phyloP scores from a whole-genome alignment of 2,797 vertebrate genomes.

The Limosa lapponica region DNA sequence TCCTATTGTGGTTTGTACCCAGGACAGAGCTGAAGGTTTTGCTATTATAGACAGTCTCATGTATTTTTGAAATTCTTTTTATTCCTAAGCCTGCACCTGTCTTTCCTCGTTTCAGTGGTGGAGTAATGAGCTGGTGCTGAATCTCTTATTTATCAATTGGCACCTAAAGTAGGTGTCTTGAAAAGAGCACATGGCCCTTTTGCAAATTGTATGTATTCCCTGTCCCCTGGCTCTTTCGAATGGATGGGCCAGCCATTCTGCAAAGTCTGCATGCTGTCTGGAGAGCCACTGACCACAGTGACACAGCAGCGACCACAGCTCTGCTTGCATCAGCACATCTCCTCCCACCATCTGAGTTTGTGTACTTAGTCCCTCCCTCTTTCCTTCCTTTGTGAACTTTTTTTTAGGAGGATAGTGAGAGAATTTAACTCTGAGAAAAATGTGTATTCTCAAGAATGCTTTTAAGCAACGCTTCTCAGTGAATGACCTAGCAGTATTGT shows the following conservation, averaged over 20 bases:
- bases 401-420: not conserved
- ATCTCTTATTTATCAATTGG: not conserved
- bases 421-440: not conserved
- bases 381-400: not conserved
- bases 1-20: not conserved
- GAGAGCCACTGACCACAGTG: not conserved
- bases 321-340: not conserved
- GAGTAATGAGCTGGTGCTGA: not conserved
- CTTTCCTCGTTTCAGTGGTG: not conserved
- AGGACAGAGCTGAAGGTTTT: accelerated
- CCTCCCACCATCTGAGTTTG: not conserved
- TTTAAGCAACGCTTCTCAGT: not conserved
- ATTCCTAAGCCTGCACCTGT: not conserved
- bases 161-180: not conserved
- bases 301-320: not conserved
- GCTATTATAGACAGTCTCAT: not conserved
- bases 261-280: not conserved
- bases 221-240: not conserved
- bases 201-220: not conserved
- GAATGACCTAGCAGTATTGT: not conserved
- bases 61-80: not conserved
- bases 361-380: not conserved
- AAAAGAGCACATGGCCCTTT: not conserved
- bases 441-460: not conserved
- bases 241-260: accelerated